A percentile compares a stretch with the other conserved stretches of the same genome.
These are phyloP conservation scores for Peromyscus polionotus DNA, from an alignment of 2,113 vertebrate species.

Conservation along the genomic window DNA sequence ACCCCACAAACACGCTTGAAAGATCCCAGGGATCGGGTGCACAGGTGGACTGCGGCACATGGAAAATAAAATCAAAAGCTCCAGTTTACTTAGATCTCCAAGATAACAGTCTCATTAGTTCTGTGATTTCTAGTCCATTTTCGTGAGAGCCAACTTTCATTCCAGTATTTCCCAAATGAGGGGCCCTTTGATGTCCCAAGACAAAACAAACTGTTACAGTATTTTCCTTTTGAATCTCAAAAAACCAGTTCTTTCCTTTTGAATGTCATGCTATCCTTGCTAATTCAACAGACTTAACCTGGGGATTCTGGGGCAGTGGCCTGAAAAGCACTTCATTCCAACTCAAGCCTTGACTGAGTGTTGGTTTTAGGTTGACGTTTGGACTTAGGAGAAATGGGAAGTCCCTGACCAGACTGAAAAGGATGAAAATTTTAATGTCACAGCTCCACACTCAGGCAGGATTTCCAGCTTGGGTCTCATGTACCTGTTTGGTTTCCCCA, in stretches of 20 bases:
- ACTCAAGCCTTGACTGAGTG: not conserved
- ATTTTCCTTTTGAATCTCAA: not conserved
- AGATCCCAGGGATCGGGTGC: not conserved
- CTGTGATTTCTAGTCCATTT: not conserved
- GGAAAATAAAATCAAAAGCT: not conserved
- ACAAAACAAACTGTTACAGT: not conserved
- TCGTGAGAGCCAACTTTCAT: not conserved
- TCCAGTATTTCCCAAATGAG: not conserved
- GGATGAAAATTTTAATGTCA: not conserved
- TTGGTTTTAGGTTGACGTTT: not conserved
- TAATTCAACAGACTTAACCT: not conserved
- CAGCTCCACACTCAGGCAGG: not conserved
- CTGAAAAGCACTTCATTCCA: not conserved
- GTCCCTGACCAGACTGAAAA: not conserved
- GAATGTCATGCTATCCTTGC: not conserved
- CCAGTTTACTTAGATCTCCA: not conserved
- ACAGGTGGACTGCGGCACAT: not conserved
- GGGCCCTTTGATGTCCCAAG: not conserved
- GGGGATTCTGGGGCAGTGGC: not conserved
- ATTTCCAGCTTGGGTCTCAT: not conserved
- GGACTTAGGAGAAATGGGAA: not conserved
- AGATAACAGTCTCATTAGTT: conserved; percentile 10
- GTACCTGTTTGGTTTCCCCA: not conserved
- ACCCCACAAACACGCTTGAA: not conserved
- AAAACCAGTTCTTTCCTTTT: not conserved